phyloP scores from a whole-genome alignment of 2,113 vertebrate genomes.

The Forbesichthys agassizii region DNA sequence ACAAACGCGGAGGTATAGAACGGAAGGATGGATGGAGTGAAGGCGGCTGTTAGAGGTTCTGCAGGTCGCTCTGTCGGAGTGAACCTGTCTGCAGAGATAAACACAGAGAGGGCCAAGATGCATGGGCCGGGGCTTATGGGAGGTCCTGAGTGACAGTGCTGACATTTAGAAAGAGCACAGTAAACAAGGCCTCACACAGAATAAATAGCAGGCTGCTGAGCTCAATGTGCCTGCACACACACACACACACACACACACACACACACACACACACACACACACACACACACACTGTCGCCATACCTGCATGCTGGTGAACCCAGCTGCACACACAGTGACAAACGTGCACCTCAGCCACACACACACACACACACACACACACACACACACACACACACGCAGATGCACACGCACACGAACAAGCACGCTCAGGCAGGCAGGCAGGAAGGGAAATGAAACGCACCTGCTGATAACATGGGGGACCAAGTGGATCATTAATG shows the following conservation, averaged over 20 bases:
- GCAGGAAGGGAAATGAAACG: conserved; percentile 49
- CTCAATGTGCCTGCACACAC: background rate
- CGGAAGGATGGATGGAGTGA: background rate
- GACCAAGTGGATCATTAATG: conserved; percentile 45
- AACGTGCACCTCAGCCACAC: background rate
- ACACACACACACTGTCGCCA: background rate
- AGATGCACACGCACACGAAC: background rate
- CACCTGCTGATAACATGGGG: conserved; percentile 52
- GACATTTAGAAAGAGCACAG: conserved; percentile 76
- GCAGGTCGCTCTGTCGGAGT: conserved; percentile 22
- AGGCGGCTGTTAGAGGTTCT: background rate
- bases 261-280: background rate
- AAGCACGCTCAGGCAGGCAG: background rate
- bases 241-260: background rate
- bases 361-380: no score
- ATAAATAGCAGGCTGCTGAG: conserved; percentile 65
- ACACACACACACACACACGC: background rate
- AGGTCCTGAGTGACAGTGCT: conserved; percentile 71
- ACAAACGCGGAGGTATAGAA: conserved; percentile 1
- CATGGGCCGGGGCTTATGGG: conserved; percentile 52
- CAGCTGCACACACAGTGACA: background rate
- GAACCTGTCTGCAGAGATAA: conserved; percentile 71
- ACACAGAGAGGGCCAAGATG: conserved; percentile 55
- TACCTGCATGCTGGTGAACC: background rate
- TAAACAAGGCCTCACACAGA: conserved; percentile 67